Conservation (phyloP, 2,888 invertebrate genomes). For the Troilus luridus region DNA sequence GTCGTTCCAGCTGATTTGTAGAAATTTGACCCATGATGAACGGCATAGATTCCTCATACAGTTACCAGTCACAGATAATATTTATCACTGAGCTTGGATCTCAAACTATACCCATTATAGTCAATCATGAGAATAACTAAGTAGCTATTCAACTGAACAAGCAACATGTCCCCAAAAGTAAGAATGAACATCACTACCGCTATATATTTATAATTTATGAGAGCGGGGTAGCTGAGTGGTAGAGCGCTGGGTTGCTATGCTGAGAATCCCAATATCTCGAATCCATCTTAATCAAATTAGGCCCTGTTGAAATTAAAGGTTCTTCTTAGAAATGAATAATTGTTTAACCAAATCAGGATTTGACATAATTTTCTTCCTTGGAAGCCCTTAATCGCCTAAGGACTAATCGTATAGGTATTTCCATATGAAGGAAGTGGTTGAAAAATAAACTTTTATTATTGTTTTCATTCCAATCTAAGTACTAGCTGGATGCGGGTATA, state of each 20-base stretch:
- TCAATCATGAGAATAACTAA: not conserved
- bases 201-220: too few relatives aligned
- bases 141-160: not conserved
- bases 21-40: not conserved
- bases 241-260: too few relatives aligned
- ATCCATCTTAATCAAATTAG: not conserved
- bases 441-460: not conserved
- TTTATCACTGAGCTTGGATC: not conserved
- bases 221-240: too few relatives aligned
- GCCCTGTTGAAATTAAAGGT: not conserved
- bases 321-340: not conserved
- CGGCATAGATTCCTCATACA: not conserved
- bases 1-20: not conserved
- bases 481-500: too few relatives aligned
- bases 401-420: not conserved
- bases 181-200: not conserved
- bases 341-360: not conserved
- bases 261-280: not conserved
- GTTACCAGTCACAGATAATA: not conserved
- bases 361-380: constrained; percentile 7
- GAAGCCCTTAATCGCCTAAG: not conserved
- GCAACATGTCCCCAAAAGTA: not conserved
- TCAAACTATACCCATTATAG: not conserved
- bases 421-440: constrained; percentile 10
- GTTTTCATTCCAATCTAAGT: not conserved